phyloP scores from a whole-genome alignment of 2,888 invertebrate genomes.

The Panopea generosa region DNA sequence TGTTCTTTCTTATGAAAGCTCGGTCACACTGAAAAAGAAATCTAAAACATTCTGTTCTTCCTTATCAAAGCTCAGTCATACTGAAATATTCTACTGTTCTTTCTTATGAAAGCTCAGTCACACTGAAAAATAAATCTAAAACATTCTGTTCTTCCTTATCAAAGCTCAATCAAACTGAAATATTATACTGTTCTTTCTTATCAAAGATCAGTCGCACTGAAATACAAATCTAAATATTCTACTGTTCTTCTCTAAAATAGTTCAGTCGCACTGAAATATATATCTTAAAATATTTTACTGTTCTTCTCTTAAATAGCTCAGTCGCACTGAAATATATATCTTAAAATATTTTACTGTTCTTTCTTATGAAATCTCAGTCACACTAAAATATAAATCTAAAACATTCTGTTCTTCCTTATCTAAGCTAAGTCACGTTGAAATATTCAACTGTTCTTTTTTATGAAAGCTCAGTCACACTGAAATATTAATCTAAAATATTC shows the following conservation, averaged over 20 bases:
- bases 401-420: not conserved
- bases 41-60: too few relatives aligned
- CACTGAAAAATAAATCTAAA: too few relatives aligned
- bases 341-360: too few relatives aligned
- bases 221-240: too few relatives aligned
- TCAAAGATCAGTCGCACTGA: constrained; percentile 90
- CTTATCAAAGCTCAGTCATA: too few relatives aligned
- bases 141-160: not conserved
- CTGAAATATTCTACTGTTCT: too few relatives aligned
- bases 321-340: constrained; percentile 68
- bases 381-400: too few relatives aligned
- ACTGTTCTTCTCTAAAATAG: not conserved
- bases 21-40: constrained; percentile 77
- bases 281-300: constrained; percentile 90
- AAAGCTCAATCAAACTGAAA: too few relatives aligned
- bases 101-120: too few relatives aligned
- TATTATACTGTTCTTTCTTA: constrained; percentile 98
- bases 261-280: not conserved
- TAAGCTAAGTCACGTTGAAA: constrained; percentile 87
- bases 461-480: not conserved
- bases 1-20: constrained; percentile 99
- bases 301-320: constrained; percentile 99
- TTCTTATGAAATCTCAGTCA: too few relatives aligned
- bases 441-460: constrained; percentile 86
- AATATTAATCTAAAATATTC: not conserved